Base-by-base conservation (phyloP, 30 jellyfish, hydroid and myxozoan genomes). In the Hydractinia symbiolongicarpus region DNA sequence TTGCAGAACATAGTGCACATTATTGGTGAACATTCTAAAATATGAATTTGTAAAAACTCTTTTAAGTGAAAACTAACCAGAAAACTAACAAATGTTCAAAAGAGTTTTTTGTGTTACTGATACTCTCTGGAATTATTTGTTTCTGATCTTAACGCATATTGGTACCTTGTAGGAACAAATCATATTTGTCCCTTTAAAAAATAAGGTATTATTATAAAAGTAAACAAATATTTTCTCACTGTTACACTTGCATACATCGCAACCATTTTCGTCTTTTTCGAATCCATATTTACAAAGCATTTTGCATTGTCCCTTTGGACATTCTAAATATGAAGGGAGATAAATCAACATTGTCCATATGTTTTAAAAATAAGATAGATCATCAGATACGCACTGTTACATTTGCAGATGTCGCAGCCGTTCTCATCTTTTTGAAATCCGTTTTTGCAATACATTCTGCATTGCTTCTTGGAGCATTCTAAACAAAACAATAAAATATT, bases 261-360 rank as follows among this genome's bases (percentile, higher is more conserved):
- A 77, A 5, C 85, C 85, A n/a, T 77, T 60, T 53, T 77, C 85
- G 55, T 77, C 85, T 54, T 77, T 53, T 30, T 77, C 17, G 53
- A 77, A 77, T 16, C 85, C 85, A 77, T 55, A 77, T 61, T 55
- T 8, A 61, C 85, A 77, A 5, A 55, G 15, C 85, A 77, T 77
- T 44, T 79, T 79, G 50, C 85, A 77, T 77, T 77, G 81, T 19
- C 7, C 16, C 60, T 77, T 4, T 6, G 75, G 61, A 66, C 85
- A 77, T 77, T 77, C 85, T 64, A 64, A 51, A 13, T 51, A 64
- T n/a, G 4, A 13, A 30, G 44, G 44, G 44, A 30, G 2, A 30
- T 30, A 30, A 30, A 30, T 30, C 44, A 30, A 30, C 44, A 30
- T 30, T 30, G 2, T 30, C 44, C 44, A 30, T 30, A 30, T 30